A percentile compares a stretch with the other conserved stretches of the same genome.
These are phyloP conservation scores for Drosophila serrata DNA, from an alignment of 1,140 invertebrate species.

Conservation along the genomic window DNA sequence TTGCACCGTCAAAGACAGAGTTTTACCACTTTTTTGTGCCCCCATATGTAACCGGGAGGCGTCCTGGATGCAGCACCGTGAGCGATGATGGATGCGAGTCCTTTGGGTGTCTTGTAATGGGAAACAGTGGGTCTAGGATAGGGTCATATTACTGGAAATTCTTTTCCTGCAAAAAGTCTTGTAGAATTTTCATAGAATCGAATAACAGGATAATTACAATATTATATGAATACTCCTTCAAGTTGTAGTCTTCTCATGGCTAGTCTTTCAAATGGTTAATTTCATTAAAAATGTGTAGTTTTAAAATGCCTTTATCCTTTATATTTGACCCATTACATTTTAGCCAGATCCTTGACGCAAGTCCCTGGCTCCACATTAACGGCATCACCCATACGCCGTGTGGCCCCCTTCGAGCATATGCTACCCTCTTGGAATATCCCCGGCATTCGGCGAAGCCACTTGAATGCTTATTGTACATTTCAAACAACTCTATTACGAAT, in stretches of 20 bases:
- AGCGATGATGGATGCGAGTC: conserved; percentile 43
- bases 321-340: conserved; percentile 27
- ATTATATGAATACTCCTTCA: too few relatives aligned
- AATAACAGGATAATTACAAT: too few relatives aligned
- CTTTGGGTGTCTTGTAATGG: conserved; percentile 7
- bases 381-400: conserved; percentile 25
- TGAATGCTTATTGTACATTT: conserved; percentile 83
- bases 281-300: neutral
- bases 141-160: neutral
- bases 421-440: conserved; percentile 23
- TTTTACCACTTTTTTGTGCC: conserved; percentile 45
- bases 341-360: conserved; percentile 4
- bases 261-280: neutral
- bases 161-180: neutral
- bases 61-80: conserved; percentile 19
- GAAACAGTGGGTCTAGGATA: conserved; percentile 4
- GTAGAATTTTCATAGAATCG: neutral
- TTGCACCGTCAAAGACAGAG: conserved; percentile 49
- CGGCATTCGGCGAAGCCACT: conserved; percentile 70
- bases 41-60: conserved; percentile 47
- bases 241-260: neutral
- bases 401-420: neutral
- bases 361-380: conserved; percentile 54
- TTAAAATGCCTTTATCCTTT: neutral
- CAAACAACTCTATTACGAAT: conserved; percentile 84